Percentiles rank a stretch among this genome's conserved stretches.
phyloP scores from a whole-genome alignment of 2,888 invertebrate species.

The Odontothrips loti region DNA sequence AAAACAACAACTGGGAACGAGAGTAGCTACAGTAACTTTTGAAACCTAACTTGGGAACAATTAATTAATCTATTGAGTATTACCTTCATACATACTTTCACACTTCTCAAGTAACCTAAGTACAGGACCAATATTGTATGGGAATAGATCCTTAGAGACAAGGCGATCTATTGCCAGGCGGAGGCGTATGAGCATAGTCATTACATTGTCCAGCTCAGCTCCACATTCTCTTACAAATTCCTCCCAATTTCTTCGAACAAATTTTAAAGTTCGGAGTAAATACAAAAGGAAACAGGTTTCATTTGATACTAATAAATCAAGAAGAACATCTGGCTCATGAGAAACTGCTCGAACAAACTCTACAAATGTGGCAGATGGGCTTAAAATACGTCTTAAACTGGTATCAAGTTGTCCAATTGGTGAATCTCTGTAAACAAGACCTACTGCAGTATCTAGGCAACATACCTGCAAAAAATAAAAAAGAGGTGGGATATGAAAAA shows the following conservation, averaged over 20 bases:
- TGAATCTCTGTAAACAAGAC: slow-evolving; percentile 75
- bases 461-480: slow-evolving; percentile 52
- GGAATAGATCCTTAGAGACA: slow-evolving; percentile 77
- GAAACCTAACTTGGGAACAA: not conserved
- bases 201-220: slow-evolving; percentile 69
- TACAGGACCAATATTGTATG: slow-evolving; percentile 86
- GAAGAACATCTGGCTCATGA: slow-evolving; percentile 47
- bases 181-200: slow-evolving; percentile 75
- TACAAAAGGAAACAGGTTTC: slow-evolving; percentile 87
- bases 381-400: slow-evolving; percentile 74
- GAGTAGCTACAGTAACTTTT: not conserved
- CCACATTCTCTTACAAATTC: slow-evolving; percentile 76
- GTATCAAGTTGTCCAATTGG: slow-evolving; percentile 55
- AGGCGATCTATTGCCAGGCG: slow-evolving; percentile 75
- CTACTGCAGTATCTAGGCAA: slow-evolving; percentile 80
- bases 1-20: not conserved
- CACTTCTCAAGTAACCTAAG: slow-evolving; percentile 76
- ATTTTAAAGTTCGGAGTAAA: slow-evolving; percentile 76
- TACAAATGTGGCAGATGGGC: slow-evolving; percentile 80
- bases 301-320: slow-evolving; percentile 83
- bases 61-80: slow-evolving; percentile 42
- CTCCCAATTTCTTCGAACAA: slow-evolving; percentile 76
- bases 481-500: not conserved
- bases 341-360: slow-evolving; percentile 80
- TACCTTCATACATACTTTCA: slow-evolving; percentile 79